Evolutionary conservation across 2,113 vertebrate species (phyloP).

Genomic region (Poeciliopsis prolifica): DNA sequence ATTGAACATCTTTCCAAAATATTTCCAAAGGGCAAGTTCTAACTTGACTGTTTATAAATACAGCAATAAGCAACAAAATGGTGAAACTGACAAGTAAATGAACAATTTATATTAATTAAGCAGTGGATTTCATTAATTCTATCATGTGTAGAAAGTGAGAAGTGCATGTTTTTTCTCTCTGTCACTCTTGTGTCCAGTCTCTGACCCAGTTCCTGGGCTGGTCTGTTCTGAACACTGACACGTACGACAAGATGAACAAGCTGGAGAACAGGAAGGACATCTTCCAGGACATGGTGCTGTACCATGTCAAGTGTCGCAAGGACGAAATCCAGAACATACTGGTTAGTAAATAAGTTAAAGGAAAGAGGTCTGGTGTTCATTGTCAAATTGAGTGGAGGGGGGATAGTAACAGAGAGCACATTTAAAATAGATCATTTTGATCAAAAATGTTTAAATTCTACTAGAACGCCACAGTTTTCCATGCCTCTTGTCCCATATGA

Average conservation of each 20-base stretch:
- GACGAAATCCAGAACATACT: constrained; percentile 92
- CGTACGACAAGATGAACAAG: constrained; percentile 96
- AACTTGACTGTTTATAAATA: too few relatives aligned
- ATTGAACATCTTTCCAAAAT: too few relatives aligned
- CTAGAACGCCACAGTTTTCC: not conserved
- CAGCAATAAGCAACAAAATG: too few relatives aligned
- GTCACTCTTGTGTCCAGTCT: constrained; percentile 77
- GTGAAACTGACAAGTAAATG: too few relatives aligned
- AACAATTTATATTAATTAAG: not conserved
- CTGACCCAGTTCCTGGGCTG: constrained; percentile 97
- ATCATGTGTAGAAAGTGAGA: not conserved
- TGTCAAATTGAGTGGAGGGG: not conserved
- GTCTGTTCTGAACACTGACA: constrained; percentile 95
- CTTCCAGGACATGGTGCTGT: constrained; percentile 95
- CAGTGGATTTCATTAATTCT: not conserved
- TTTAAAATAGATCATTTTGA: not conserved
- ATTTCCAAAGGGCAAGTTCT: too few relatives aligned
- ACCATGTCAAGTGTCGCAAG: constrained; percentile 91
- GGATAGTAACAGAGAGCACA: not conserved
- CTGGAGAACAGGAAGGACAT: constrained; percentile 96
- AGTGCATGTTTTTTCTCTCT: not conserved
- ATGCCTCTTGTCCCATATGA: not conserved
- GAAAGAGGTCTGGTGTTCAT: not conserved
- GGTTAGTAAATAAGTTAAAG: constrained; percentile 75
- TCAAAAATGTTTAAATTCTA: not conserved